Evolutionary conservation across 2,888 invertebrate species (phyloP), one percentile per base, ranked within the genome.

Genomic region (Tricholauxania praeusta): DNA sequence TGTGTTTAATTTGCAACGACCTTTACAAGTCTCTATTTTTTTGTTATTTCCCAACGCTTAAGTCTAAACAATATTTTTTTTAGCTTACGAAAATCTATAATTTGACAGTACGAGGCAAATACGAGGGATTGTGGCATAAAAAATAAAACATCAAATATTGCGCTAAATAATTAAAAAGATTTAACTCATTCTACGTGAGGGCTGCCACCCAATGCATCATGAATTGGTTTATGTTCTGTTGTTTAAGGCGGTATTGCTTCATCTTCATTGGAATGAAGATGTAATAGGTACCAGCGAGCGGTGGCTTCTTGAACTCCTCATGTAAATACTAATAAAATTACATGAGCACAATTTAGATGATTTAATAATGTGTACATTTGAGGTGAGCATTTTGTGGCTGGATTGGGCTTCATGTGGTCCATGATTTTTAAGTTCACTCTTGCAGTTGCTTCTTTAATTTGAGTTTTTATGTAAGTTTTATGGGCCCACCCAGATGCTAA

Each of bases 91-190:
- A 39, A 39, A 39, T 39, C 5, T 39, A 39, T 39, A 39, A 39
- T 39, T 39, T 39, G 39, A 39, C 39, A 39, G 39, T 1, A 39
- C 39, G 8, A 39, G 39, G 39, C 39, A 39, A 39, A 10, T 10
- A 10, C 10, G 39, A 4, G 3, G 39, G 39, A 4, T 39, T 10
- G 39, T 39, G 39, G 39, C 39, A 39, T 39, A 39, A 10, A 39
- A 57, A 55, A 28, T 5, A 14, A 39, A 63, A 70, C 64, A 70
- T 71, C 71, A 73, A 71, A 71, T 73, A 59, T 59, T 64, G 67
- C 71, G 71, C 71, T 53, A 55, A 59, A 71, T 63, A 74, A 74
- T 74, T 74, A 74, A 71, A 72, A 19, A 63, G 10, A 14, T 48
- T 63, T 63, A 63, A 28, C 1, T 28, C 14, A 57, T 5, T 15